Base-by-base conservation (phyloP, 2,113 vertebrate species). In the Nipponia nippon region DNA sequence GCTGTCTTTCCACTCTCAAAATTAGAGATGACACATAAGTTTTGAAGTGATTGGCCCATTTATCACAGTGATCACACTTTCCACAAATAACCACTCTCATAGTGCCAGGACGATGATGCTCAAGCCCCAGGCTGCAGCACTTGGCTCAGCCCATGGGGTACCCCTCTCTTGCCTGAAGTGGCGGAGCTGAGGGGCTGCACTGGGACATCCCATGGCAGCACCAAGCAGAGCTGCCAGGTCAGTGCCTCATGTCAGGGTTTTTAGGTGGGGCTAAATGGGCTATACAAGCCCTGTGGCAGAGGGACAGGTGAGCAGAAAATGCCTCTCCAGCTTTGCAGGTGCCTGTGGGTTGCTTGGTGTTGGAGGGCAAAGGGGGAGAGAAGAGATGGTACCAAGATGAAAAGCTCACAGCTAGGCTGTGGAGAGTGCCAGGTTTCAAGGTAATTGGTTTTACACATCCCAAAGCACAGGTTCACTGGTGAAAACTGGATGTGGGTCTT, bases 91-190 rank as follows among this genome's bases (percentile, higher is more conserved):
- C 6, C 10, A 70, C 16, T 44, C 5, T 30, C 52, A 30, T 3
- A 52, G 13, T 19, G 36, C 11, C 55, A 56, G 7, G 23, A 3
- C 1, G 3, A 38, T 26, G 30, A 32, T 0, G 1, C 6, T 9
- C 22, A 34, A 61, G 14, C 6, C 17, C 25, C 2, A 1, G 9
- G 11, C 29, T 26, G 17, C 5, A 1, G 10, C 30, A 32, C 6
- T 49, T 61, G 6, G 26, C 30, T 59, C 25, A 83, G 21, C 11
- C 46, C 21, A 14, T 6, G 15, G 9, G 10, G 13, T 66, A 59
- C 12, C 10, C 16, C 0, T 0, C 13, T 92, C 9, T 25, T 50
- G 42, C 16, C 55, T 58, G 63, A 62, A 58, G n/a, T 20, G 8
- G 11, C 50, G 47, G 18, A 55, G 22, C 40, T 55, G 8, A 42